Base-by-base conservation (phyloP, 1,140 invertebrate species). In the Trichoplusia ni region DNA sequence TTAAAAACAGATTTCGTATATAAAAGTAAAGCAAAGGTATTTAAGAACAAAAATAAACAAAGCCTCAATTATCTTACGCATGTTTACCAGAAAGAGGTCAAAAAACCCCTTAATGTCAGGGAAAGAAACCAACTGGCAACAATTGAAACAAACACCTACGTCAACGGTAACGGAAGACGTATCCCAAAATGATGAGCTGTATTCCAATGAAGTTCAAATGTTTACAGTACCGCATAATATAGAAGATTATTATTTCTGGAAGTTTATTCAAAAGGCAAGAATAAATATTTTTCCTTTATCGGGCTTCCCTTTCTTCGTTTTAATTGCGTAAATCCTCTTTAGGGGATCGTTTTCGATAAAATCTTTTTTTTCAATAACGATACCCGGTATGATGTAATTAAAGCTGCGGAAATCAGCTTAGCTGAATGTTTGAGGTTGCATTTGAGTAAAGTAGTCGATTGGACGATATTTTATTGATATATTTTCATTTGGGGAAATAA, bases 321-420 rank as follows among this genome's bases (percentile, higher is more conserved):
- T 84, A 81, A 84, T 80, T 81, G 75, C 73, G 73, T 71, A 84
- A 82, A 84, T 81, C 81, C 75, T 78, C 75, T 81, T 80, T 77
- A 71, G 68, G 60, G 67, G 69, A 79, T 79, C 67, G 49, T 64
- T 77, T 71, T 71, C 63, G 75, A 75, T 79, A 68, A 77, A 79
- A 78, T 80, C 69, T 81, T 79, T 74, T 75, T 65, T 73, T 73
- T 67, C 64, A 42, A 66, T 69, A 72, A 73, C 58, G 77, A 73
- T 79, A 75, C 69, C 63, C n/a, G 59, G 46, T 31, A 71, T 63
- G 67, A 76, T 59, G 67, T 81, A 73, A 78, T 77, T 77, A 75
- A 75, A 77, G 64, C 70, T 68, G 58, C 60, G 68, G 67, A 73
- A 79, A 82, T 71, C 62, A 75, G 69, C 73, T 79, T 78, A 75